Base-by-base conservation (phyloP, 1,140 invertebrate species). In the Cylas formicarius region DNA sequence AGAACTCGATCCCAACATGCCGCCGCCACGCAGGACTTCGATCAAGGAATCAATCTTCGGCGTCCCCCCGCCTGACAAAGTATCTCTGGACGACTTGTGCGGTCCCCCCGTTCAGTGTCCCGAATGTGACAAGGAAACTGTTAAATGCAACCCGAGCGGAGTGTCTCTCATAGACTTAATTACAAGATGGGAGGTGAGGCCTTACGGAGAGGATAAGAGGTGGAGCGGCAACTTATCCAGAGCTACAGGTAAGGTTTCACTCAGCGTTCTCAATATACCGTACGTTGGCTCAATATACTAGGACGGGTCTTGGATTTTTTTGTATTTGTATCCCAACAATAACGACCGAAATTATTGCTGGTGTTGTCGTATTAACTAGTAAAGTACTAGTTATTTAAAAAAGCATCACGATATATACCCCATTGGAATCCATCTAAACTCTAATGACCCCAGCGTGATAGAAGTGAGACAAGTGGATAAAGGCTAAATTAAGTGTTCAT, bases 11-110 rank as follows among this genome's bases (percentile, higher is more conserved):
- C 68, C 70, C 5, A 55, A 54, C 23, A 69, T 68, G 21, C 66
- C 69, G 4, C 63, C 67, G 57, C 61, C 14, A 51, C 62, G 17
- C 14, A 42, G 36, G 32, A 51, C 51, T 7, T 32, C 46, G 26
- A 44, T 48, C 17, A 49, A 56, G 22, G 40, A 50, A 10, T 68
- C 62, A 52, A 66, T 75, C 9, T 76, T 70, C 48, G 76, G 77
- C 0, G 67, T 72, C n/a, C 60, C 66, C 13, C 75, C 77, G 0
- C 76, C 76, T 0, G 65, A 68, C 0, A 60, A 67, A 8, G 67
- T 67, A 0, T 70, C 71, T 0, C 67, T 70, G 43, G 76, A 81
- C 40, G 78, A 82, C 48, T 55, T 83, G 22, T 86, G 82, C 53
- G 74, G 75, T 14, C 71, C 73, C 1, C 62, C 70, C 4, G 62